Evolutionary conservation across 2,113 vertebrate species (phyloP).

Genomic region (sheep (Ovis aries)): ARS-UI_Ramb_v3.0 NC_056058.1:38233501-38234000

Average conservation of each 20-base stretch:
- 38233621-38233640: too few relatives aligned
- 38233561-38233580: too few relatives aligned
- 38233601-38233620: too few relatives aligned
- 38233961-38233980: background rate
- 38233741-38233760: background rate
- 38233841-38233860: background rate
- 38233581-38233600: too few relatives aligned
- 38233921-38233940: background rate
- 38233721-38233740: background rate
- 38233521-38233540: too few relatives aligned
- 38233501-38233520: too few relatives aligned
- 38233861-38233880: too few relatives aligned
- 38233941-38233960: background rate
- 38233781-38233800: background rate
- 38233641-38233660: too few relatives aligned
- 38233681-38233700: too few relatives aligned
- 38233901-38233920: background rate
- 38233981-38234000: background rate
- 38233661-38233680: too few relatives aligned
- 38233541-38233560: too few relatives aligned
- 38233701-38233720: background rate
- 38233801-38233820: background rate
- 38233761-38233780: background rate
- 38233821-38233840: background rate
- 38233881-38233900: background rate